Evolutionary conservation across 2,888 invertebrate genomes (phyloP), one percentile per base, ranked within the genome.

Genomic region (Lepidochitona cinerea): DNA sequence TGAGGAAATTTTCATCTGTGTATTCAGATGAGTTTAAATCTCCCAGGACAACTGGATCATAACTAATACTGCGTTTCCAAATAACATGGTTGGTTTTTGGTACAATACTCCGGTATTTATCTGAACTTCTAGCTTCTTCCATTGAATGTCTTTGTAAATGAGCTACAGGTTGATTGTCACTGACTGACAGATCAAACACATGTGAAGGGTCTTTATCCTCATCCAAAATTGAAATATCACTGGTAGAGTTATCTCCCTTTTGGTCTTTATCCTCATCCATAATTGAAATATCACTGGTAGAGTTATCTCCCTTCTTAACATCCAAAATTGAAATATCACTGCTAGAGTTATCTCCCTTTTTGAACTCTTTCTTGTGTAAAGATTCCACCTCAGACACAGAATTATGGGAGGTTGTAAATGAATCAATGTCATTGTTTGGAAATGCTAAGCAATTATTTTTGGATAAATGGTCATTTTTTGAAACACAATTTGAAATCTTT

Each of bases 21-120:
- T 70, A 37, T 23, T 70, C 59, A 9, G 41, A 41, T 41, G 41
- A 12, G 14, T 23, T 26, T 32, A 59, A 14, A 59, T 29, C 23
- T 26, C 78, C 78, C 29, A 79, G 77, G 9, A 78, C 77, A 6
- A 73, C 36, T 1, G 79, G 80, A 66, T 85, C 83, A 80, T 77
- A 82, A 66, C 85, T 85, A n/a, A 85, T 81, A 71, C 85, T 84
- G 32, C 85, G 75, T 32, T 76, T 59, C 77, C 77, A 74, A 14
- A 59, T 29, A 23, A 26, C 59, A 49, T 49, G 18, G 12, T 59
- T 59, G 6, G 12, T 9, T 33, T 33, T 35, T 1, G 35, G 26
- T 37, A 36, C 36, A 18, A 5, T 9, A 7, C 37, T 67, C 12
- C 32, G 7, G 18, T 33, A 33, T 29, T 65, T 33, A 18, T 33